Base-by-base conservation (phyloP, 2,113 vertebrate genomes). In the Phrynocephalus versicolor region DNA sequence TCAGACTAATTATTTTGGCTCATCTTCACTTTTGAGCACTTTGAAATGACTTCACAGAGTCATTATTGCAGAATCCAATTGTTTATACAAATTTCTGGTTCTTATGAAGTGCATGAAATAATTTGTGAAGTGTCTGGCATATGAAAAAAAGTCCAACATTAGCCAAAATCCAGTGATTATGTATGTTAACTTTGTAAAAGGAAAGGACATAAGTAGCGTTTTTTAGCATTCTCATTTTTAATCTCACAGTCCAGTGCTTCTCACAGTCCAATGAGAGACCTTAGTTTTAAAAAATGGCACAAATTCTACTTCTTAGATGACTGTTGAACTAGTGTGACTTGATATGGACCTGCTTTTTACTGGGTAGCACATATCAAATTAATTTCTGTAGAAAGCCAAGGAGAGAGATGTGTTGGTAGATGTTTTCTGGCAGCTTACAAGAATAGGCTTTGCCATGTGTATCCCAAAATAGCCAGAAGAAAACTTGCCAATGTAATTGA, bases 401-500 rank as follows among this genome's bases (percentile, higher is more conserved):
- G 35, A 72, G 62, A 67, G 45, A 6, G 45, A 75, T 64, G 39
- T 74, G 45, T 30, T 51, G 69, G 72, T 55, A 80, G 69, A 64
- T 13, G 41, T 3, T 82, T 79, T 74, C 27, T 87, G 60, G 27
- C 2, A 58, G 51, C 2, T 89, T 60, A 62, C 57, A 69, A 39
- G 51, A 84, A 84, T 73, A 77, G 45, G 8, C 5, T 74, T 74
- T 65, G 12, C 75, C 2, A 30, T 12, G 3, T 16, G 1, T 77
- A 18, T 86, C 57, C n/a, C 30, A 74, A 81, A 80, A 74, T 86
- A 86, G 58, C 84, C 41, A 74, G 23, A 81, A 30, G n/a, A 30
- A 51, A 79, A 71, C 39, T 79, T 79, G 65, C 67, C 67, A 85
- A 25, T 79, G 30, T 30, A 70, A 58, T 18, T 45, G 30, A 80